Evolutionary conservation across 2,888 invertebrate species (phyloP).

Genomic region (Clitarchus hookeri): DNA sequence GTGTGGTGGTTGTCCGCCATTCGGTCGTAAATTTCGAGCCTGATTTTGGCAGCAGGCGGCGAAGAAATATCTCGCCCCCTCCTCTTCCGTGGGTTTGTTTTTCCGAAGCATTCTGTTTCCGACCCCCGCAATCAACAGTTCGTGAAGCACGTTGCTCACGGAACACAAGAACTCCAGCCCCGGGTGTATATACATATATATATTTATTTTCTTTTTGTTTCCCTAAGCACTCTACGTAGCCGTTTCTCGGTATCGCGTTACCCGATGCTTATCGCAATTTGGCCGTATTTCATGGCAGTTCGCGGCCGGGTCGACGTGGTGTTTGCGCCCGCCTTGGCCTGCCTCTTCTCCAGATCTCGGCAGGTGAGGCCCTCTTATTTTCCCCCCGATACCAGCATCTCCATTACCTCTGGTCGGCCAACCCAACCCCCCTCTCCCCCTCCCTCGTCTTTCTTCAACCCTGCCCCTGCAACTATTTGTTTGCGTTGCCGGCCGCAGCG

Average conservation of each 20-base stretch:
- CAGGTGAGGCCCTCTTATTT: too few relatives aligned
- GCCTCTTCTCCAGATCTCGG: neutral
- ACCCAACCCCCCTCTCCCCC: neutral
- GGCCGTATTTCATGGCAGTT: constrained; percentile 14
- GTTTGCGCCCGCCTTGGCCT: neutral
- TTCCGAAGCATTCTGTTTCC: neutral
- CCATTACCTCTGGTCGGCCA: neutral
- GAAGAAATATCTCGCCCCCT: neutral
- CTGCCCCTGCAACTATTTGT: neutral
- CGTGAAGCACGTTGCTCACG: neutral
- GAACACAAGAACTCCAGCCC: neutral
- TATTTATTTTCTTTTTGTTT: neutral
- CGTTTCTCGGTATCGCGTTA: neutral
- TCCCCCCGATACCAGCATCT: neutral
- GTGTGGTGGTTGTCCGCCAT: neutral
- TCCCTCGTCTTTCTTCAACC: neutral
- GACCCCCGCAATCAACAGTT: neutral
- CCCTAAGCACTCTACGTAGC: neutral
- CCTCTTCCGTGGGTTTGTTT: neutral
- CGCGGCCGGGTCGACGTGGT: neutral
- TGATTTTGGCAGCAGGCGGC: neutral
- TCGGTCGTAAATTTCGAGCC: neutral
- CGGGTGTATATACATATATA: neutral
- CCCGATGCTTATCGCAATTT: constrained; percentile 14
- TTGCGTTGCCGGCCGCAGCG: neutral